Evolutionary conservation across 2,888 invertebrate genomes (phyloP), one percentile per base, ranked within the genome.

Genomic region (Leucozona laternaria): DNA sequence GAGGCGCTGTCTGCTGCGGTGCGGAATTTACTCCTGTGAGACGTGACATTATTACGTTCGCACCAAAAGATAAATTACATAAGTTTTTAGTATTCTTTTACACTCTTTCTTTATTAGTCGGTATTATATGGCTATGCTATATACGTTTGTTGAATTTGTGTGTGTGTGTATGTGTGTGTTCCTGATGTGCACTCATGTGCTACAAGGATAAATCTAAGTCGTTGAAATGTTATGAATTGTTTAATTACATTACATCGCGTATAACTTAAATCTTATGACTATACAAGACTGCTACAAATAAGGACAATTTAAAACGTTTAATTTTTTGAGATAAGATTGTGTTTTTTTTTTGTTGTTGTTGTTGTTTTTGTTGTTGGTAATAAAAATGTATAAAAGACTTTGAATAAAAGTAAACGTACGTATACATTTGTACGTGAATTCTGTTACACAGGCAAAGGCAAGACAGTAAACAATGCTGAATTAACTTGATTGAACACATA

Each of bases 31-130:
- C 64, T 81, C 76, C 76, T 76, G 76, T 17, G 57, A 57, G 62
- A 81, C 81, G 81, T 81, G 81, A 81, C 81, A 71, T 76, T 81
- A 71, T 76, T 76, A 81, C 76, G 62, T 76, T 81, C 75, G 70
- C 80, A 81, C 68, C 70, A 55, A 71, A 55, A 76, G 75, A 80
- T 75, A 81, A 81, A 76, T 64, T 81, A 58, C 80, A 75, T 68
- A 68, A 75, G 60, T 64, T 81, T 76, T 75, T 62, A 76, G 75
- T 70, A 53, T 50, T 75, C 37, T 62, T 75, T 73, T 50, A 73
- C 60, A 62, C 58, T 58, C 53, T 55, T 75, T 75, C 75, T 75
- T 75, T 55, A 75, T 75, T 64, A 75, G 64, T 64, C 40, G 5
- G 68, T 53, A 68, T 68, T 68, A 53, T 68, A 53, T 66, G 10